Evolutionary conservation across 2,113 vertebrate genomes (phyloP), one percentile per base, ranked within the genome.

Genomic region (Argyrosomus japonicus): DNA sequence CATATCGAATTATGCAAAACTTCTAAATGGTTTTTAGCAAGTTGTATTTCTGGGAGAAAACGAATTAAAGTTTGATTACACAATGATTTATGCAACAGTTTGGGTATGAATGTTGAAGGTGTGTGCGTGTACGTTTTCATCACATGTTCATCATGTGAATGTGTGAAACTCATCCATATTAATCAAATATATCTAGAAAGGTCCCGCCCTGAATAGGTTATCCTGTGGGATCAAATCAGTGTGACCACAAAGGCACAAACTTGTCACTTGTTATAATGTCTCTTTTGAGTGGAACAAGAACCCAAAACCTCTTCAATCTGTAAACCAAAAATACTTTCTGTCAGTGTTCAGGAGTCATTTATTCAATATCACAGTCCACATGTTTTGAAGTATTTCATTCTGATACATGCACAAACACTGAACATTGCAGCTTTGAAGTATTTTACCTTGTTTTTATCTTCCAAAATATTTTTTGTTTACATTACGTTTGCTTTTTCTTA

Each of bases 31-130:
- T 69, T 83, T 63, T 74, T 25, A 56, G 15, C 6, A 72, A 72
- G 57, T 63, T 75, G 29, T 74, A 64, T 40, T 61, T 51, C 32
- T 70, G 25, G 25, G 54, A 48, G 21, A 56, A 61, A 64, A 21
- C 74, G 19, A 72, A 72, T 82, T 40, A 43, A 51, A 65, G 27
- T 54, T 62, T 76, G 60, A 69, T 67, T 64, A 14, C 27, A 8
- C 19, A 77, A 6, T 64, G 15, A 76, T 76, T 60, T 32, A 32
- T 58, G 40, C 29, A 56, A 10, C 18, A 17, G 23, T 86, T 57
- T 51, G 6, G 32, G 11, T 57, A 57, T 18, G 51, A 29, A 48
- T 57, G 17, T 60, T 27, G 27, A 77, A 61, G 10, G 13, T 2
- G 9, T 25, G 45, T n/a, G 61, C 56, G 36, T 75, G 58, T 17